Evolutionary conservation across 2,797 vertebrate species (phyloP).

Genomic region (Notamacropus eugenii): DNA sequence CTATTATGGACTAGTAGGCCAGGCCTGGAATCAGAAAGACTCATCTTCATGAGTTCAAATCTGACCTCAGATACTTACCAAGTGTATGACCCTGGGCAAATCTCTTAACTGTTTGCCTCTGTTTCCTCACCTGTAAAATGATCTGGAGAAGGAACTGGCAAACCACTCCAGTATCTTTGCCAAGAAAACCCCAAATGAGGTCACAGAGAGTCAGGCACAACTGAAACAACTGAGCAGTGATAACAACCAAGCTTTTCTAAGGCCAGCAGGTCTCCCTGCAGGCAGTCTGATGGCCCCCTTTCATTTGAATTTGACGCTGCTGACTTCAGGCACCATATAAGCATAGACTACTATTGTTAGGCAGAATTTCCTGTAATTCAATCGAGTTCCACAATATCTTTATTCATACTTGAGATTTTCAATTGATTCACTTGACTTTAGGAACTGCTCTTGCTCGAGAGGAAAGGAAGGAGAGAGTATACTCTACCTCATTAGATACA

Average conservation of each 20-base stretch:
- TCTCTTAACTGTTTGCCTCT: not conserved
- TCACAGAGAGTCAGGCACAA: not conserved
- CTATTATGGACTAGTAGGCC: not conserved
- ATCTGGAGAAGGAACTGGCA: not conserved
- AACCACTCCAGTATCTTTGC: not conserved
- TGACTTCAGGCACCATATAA: not conserved
- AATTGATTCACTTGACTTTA: too few species aligned
- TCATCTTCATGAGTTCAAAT: not conserved
- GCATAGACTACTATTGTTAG: not conserved
- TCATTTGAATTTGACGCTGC: not conserved
- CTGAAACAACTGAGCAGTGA: not conserved
- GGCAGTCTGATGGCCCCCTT: not conserved
- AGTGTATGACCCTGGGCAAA: not conserved
- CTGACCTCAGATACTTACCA: not conserved
- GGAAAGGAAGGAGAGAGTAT: not conserved
- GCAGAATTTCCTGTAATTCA: not conserved
- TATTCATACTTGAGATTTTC: not conserved
- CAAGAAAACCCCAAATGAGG: not conserved
- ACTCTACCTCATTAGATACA: not conserved
- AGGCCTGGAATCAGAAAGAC: not conserved
- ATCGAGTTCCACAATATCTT: not conserved
- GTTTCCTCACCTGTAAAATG: not conserved
- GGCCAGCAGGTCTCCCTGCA: not conserved
- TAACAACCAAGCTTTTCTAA: not conserved
- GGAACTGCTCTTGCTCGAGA: not conserved